Evolutionary conservation across 2,797 vertebrate genomes (phyloP), one percentile per base, ranked within the genome.

Genomic region (Psittacula derbiana): DNA sequence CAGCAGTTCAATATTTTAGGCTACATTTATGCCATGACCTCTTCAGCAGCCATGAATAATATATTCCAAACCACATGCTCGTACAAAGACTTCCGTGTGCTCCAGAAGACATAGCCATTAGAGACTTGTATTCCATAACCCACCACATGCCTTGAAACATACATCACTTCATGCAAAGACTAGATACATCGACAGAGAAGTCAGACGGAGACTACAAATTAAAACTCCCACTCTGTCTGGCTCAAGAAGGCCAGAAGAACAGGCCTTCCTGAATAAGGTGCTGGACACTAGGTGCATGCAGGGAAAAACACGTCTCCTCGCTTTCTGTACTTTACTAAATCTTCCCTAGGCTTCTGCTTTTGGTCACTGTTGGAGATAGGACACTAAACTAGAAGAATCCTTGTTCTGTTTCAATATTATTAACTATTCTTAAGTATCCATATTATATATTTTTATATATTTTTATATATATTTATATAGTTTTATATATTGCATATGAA

Each of bases 21-120:
- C 33, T 52, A 38, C 14, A n/a, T 49, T 46, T 3, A 6, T 0
- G 0, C 24, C 33, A 79, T 1, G 3, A 75, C 31, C 3, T 8
- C 49, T 57, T 65, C 19, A 78, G 76, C n/a, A 93, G 43, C 64
- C 60, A 24, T 8, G 12, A 76, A 71, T 62, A 75, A 79, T 30
- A 47, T 24, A 73, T 71, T 80, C 52, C 47, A 60, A 60, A 90
- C 4, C 10, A 67, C 43, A 50, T 1, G 1, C 38, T 47, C 33
- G 24, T 20, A 87, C 49, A 20, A 86, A 80, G 47, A 36, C 19
- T 67, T 66, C 31, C 53, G 15, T 49, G 33, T 12, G 49, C 8
- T 57, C 19, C 21, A 46, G 23, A 61, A 61, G 36, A 70, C 20
- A 53, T 6, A 70, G 12, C 12, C 13, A 5, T 66, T 64, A 64